A percentile compares a stretch with the other conserved stretches of the same genome.
phyloP scores from a whole-genome alignment of 2,888 invertebrate genomes.

The Xylota segnis region DNA sequence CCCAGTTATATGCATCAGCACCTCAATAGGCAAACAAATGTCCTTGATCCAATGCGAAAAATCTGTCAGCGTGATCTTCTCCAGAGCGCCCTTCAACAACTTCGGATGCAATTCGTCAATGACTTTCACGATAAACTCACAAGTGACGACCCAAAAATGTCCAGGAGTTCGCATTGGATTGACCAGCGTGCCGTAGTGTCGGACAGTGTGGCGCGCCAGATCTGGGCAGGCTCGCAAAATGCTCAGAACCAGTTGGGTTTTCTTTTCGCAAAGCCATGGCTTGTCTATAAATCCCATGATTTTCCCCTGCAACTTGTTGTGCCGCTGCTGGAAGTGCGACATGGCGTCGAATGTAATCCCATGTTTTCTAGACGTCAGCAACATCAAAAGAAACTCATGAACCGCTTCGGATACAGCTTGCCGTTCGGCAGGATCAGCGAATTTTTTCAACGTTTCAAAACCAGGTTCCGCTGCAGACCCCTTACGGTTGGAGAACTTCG shows the following conservation, averaged over 20 bases:
- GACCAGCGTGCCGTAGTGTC: conserved; percentile 86
- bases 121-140: conserved; percentile 79
- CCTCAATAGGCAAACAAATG: conserved; percentile 82
- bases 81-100: conserved; percentile 79
- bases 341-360: conserved; percentile 92
- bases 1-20: conserved; percentile 79
- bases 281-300: conserved; percentile 88
- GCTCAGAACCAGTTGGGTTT: conserved; percentile 87
- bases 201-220: conserved; percentile 87
- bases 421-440: conserved; percentile 82
- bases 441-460: conserved; percentile 81
- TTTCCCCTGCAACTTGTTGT: conserved; percentile 82
- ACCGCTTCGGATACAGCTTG: conserved; percentile 86
- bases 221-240: conserved; percentile 90
- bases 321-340: conserved; percentile 82
- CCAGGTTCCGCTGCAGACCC: not conserved
- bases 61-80: conserved; percentile 82
- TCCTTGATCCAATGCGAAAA: conserved; percentile 82
- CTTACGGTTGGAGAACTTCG: conserved; percentile 80
- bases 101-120: conserved; percentile 81
- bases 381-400: conserved; percentile 89
- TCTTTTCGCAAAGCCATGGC: conserved; percentile 89
- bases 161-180: conserved; percentile 84
- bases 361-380: conserved; percentile 91
- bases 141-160: conserved; percentile 78